Evolutionary conservation across 1,140 invertebrate genomes (phyloP), one percentile per base, ranked within the genome.

Genomic region (Rhysida immarginata): DNA sequence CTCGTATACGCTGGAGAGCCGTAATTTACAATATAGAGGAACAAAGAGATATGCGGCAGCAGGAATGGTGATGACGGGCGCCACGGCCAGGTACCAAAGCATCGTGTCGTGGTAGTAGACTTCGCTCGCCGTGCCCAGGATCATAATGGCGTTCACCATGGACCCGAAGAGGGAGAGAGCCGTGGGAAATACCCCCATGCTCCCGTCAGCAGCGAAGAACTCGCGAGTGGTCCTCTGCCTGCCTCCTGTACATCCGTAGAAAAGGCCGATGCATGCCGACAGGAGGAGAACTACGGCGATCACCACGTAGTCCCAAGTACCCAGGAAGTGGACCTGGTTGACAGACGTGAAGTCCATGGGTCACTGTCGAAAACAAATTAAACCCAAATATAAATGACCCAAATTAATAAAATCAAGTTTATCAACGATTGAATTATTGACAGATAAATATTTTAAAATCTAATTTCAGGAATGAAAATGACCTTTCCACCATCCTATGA

Each of bases 111-210:
- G 68, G 54, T 84, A 79, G 65, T 91, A 91, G 69, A 83, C 89
- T 69, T 93, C 89, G 51, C 83, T 78, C 1, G 85, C 85, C 1
- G 90, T 81, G 8, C 91, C 92, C 20, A 96, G 71, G 16, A 96
- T 69, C 0, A 90, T 90, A 21, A 95, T 82, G 14, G 91, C 88
- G 0, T 90, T 95, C 85, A 96, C 92, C 64, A 96, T 95, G 41
- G 87, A 92, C 11, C 91, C 86, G 81, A 92, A 88, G 0, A 94
- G 69, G 16, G 85, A 89, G 55, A 93, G 83, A 1, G 83, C 83
- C 0, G 93, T 86, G 0, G 88, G 87, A 1, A 78, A 26, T 50
- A 88, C 74, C 2, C 77, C 73, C 83, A 91, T 86, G 25, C 81
- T 82, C 55, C 78, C 74, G 61, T 87, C 83, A 0, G 84, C 89